Evolutionary conservation across 2,113 vertebrate genomes (phyloP), one percentile per base, ranked within the genome.

Genomic region (Amazona vittata): DNA sequence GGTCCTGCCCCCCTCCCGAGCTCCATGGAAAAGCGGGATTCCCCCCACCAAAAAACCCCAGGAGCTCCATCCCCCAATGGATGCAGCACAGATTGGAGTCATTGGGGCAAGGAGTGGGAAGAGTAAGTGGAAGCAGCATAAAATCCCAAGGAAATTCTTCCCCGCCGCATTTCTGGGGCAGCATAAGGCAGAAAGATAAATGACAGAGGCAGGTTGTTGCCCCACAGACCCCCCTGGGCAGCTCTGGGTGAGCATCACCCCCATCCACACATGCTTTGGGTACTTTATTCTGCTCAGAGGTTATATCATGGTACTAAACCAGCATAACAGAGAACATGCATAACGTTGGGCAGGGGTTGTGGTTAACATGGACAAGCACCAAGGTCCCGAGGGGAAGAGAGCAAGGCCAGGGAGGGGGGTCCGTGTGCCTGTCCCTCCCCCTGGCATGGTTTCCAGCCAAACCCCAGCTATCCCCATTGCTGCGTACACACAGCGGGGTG

Each of bases 291-390:
- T 14, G 10, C 46, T 87, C 47, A 17, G 81, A 93, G 75, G 39
- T 59, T 95, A 89, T 19, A 75, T 53, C 52, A 60, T 63, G 46
- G 89, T 52, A 37, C 57, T 86, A 76, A 91, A 75, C 33, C 95
- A 53, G 86, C 29, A 0, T 83, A 69, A 83, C 22, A 49, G 84
- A 64, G 74, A 64, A 75, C 90, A 93, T 79, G 88, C 93, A 85
- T 87, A 94, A 85, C 26, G 47, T 12, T 21, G 5, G 43, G 33
- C 57, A 35, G 41, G 64, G 3, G 9, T 47, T 26, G 39, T 21
- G 70, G 65, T n/a, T 73, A 77, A 86, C 55, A 86, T n/a, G 65
- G 33, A 33, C 46, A 63, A 87, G 78, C 69, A 10, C 83, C 7
- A 3, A 74, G 35, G 77, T n/a, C 28, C 80, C 3, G 8, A 17